phyloP scores from a whole-genome alignment of 2,888 invertebrate species.

The Dioctria linearis region DNA sequence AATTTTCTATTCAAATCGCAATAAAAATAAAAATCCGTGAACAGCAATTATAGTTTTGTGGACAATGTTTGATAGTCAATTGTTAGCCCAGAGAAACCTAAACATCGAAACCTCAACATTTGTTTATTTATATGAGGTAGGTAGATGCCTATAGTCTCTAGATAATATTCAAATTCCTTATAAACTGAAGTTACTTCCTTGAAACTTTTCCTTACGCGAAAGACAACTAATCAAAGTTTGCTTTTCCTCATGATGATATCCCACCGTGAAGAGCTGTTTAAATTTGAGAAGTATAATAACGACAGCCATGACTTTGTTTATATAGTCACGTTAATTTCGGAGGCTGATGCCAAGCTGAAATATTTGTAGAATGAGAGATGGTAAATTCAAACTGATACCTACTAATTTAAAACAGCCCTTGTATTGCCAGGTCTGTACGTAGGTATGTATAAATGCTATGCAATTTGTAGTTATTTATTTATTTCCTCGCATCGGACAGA shows the following conservation, averaged over 20 bases:
- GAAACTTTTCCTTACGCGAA: not conserved
- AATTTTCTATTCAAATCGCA: too few relatives aligned
- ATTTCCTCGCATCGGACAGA: too few relatives aligned
- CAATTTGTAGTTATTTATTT: too few relatives aligned
- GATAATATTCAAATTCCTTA: too few relatives aligned
- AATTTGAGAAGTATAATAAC: conserved; percentile 30
- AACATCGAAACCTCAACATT: not conserved
- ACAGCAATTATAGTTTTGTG: not conserved
- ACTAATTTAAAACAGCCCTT: too few relatives aligned
- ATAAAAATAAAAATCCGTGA: not conserved
- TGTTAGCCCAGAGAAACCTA: not conserved
- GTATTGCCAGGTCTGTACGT: too few relatives aligned
- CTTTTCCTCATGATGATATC: not conserved
- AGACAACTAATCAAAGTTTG: conserved; percentile 26
- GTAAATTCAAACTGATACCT: too few relatives aligned
- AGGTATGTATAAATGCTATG: too few relatives aligned
- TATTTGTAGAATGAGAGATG: too few relatives aligned
- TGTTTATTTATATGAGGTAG: not conserved
- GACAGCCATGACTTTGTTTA: conserved; percentile 23
- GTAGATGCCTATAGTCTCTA: too few relatives aligned
- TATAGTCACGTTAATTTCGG: conserved; percentile 6
- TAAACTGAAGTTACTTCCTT: too few relatives aligned
- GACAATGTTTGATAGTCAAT: not conserved
- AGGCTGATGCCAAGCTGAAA: too few relatives aligned
- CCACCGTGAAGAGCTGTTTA: conserved; percentile 12